These are phyloP conservation scores for Lagothrix lagotricha DNA, from an alignment of 2,797 vertebrate species.

Conservation along the genomic window DNA sequence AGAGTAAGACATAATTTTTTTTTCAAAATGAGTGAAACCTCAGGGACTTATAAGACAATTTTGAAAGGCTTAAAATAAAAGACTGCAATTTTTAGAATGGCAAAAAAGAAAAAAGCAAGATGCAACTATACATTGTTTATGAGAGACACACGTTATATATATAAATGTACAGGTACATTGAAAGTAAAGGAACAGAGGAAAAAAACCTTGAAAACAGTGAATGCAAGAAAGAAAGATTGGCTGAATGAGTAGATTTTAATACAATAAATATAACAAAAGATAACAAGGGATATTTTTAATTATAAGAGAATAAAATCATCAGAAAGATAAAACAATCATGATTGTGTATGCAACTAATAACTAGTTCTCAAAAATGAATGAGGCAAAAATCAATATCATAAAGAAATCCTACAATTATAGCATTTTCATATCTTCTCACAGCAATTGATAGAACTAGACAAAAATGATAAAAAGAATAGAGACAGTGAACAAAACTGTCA, in stretches of 20 bases:
- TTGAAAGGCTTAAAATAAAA: not conserved
- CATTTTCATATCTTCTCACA: not conserved
- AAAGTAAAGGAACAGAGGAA: not conserved
- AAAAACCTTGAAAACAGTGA: not conserved
- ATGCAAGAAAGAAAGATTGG: not conserved
- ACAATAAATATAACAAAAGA: not conserved
- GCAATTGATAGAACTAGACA: not conserved
- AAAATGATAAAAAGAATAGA: not conserved
- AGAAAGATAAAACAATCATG: not conserved
- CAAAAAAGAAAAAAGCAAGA: not conserved
- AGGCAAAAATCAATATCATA: not conserved
- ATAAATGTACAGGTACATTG: not conserved
- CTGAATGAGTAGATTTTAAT: not conserved
- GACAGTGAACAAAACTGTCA: not conserved
- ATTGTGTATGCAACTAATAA: not conserved
- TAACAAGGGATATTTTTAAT: not conserved
- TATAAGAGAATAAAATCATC: too few species aligned
- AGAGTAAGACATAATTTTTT: not conserved
- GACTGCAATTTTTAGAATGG: not conserved
- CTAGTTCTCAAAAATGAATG: not conserved
- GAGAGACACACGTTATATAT: not conserved
- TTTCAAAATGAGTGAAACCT: not conserved
- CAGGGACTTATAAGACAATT: not conserved
- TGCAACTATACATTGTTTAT: not conserved
- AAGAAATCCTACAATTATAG: not conserved